A percentile compares a stretch with the other conserved stretches of the same genome.
Conservation (phyloP, 2,888 invertebrate genomes). For the Lepas anatifera region DNA sequence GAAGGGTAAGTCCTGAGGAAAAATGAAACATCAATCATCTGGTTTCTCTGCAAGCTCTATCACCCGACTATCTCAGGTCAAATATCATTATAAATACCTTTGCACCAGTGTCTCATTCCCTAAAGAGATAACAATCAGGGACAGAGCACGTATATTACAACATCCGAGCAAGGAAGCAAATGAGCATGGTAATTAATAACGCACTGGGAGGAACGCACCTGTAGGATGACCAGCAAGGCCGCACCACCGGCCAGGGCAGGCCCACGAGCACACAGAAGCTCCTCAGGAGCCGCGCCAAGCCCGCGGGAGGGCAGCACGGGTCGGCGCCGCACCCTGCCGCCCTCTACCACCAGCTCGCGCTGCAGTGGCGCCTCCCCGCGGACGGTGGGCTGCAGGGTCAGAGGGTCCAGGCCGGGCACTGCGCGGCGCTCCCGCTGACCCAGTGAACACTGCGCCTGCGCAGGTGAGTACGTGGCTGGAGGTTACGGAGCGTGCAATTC, state of each 20-base stretch:
- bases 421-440: background rate
- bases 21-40: no score
- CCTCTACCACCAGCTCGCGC: background rate
- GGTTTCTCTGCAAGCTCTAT: background rate
- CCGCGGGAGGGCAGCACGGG: background rate
- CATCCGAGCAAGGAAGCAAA: no score
- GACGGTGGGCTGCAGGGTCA: background rate
- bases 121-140: background rate
- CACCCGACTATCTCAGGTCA: background rate
- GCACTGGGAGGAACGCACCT: no score
- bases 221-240: background rate
- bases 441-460: background rate
- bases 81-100: background rate
- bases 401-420: background rate
- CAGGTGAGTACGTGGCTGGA: background rate
- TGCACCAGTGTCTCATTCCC: no score
- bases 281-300: conserved; percentile 38
- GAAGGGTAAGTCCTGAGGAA: no score
- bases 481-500: background rate
- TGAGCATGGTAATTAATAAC: no score
- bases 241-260: background rate
- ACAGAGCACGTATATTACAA: no score
- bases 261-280: background rate
- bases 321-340: background rate
- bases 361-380: background rate